Percentiles rank a stretch among this genome's conserved stretches.
Conservation (phyloP, 2,888 invertebrate species). For the Caenorhabditis sp. region DNA sequence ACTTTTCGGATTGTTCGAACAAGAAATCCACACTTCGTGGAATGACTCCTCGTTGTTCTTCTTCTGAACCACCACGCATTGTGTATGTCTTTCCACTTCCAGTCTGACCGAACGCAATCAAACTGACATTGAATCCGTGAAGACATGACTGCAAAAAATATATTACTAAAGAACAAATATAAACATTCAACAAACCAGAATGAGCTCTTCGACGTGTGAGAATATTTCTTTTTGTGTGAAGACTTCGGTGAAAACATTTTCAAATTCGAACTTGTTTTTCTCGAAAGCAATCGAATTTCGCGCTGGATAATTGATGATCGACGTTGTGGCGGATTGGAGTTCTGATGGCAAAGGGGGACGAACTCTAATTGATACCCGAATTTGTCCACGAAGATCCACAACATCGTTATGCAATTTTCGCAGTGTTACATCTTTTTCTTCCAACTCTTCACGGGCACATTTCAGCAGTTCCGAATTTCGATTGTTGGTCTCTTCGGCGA, state of each 20-base stretch:
- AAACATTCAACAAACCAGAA: constrained; percentile 27
- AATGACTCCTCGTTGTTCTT: constrained; percentile 45
- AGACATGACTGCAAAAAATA: constrained; percentile 45
- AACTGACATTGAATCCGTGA: constrained; percentile 56
- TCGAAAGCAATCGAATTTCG: constrained; percentile 19
- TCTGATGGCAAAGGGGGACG: constrained; percentile 41
- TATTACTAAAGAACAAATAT: background rate
- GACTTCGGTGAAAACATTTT: constrained; percentile 46
- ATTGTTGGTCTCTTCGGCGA: background rate
- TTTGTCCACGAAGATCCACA: constrained; percentile 52
- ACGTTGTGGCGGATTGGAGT: background rate
- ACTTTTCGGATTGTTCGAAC: constrained; percentile 31
- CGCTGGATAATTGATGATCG: constrained; percentile 37
- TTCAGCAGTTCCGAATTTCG: background rate
- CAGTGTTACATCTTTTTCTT: constrained; percentile 43
- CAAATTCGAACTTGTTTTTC: constrained; percentile 31
- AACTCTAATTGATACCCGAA: constrained; percentile 51
- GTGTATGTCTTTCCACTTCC: constrained; percentile 61
- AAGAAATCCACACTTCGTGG: constrained; percentile 46
- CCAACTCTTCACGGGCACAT: background rate
- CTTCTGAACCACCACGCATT: constrained; percentile 51
- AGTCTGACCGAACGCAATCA: constrained; percentile 61
- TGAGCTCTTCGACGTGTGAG: constrained; percentile 45
- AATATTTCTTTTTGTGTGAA: constrained; percentile 42
- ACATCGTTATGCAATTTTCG: constrained; percentile 48